phyloP scores from a whole-genome alignment of 1,140 invertebrate genomes.

The Bombyx mandarina region DNA sequence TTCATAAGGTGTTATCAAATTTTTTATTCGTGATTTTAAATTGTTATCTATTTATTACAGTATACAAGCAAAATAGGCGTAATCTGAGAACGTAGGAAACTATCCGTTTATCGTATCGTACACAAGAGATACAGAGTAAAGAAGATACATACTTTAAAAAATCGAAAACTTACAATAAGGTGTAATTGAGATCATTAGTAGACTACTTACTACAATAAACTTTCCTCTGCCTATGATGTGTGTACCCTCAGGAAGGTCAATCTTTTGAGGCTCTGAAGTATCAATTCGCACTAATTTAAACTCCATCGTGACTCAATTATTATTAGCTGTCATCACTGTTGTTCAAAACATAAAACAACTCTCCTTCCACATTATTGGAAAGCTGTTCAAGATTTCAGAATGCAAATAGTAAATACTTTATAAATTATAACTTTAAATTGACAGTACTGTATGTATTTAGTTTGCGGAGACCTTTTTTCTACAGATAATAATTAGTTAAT shows the following conservation, averaged over 20 bases:
- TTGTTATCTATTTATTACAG: neutral
- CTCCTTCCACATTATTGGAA: too few relatives aligned
- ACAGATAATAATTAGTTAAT: too few relatives aligned
- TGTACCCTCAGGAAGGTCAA: constrained; percentile 28
- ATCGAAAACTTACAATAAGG: neutral
- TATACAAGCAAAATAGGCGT: neutral
- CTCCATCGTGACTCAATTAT: constrained; percentile 18
- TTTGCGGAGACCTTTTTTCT: too few relatives aligned
- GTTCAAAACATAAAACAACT: neutral
- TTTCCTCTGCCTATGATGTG: constrained; percentile 48
- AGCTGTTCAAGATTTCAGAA: too few relatives aligned
- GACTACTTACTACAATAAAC: constrained; percentile 39
- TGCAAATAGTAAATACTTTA: too few relatives aligned
- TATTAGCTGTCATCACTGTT: constrained; percentile 2
- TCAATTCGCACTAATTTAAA: constrained; percentile 47
- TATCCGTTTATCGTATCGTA: neutral
- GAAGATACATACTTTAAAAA: neutral
- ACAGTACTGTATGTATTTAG: too few relatives aligned
- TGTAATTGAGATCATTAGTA: neutral
- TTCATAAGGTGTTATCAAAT: neutral
- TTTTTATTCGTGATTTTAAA: neutral
- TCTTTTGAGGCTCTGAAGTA: constrained; percentile 30
- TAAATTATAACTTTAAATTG: too few relatives aligned
- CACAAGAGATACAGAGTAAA: neutral
- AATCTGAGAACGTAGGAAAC: neutral